Percentiles rank a stretch among this genome's conserved stretches.
These are phyloP conservation scores for Melanerpes aurifrons DNA, from an alignment of 2,113 vertebrate genomes.

Conservation along the genomic window DNA sequence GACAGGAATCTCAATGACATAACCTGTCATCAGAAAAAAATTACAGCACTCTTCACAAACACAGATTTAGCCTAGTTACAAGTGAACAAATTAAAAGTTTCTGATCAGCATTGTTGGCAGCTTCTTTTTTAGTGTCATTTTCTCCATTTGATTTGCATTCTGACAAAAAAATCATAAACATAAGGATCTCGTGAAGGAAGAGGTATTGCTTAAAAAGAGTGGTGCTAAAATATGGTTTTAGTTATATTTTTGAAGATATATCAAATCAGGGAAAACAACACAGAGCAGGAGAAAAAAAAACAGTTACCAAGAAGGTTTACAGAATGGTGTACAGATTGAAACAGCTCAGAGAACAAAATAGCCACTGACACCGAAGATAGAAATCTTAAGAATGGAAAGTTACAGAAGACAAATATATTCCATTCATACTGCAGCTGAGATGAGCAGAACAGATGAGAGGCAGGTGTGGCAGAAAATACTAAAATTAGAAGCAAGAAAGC, in stretches of 20 bases:
- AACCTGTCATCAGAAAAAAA: background rate
- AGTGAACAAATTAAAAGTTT: background rate
- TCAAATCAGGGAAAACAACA: background rate
- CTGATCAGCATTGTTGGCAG: background rate
- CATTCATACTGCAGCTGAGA: background rate
- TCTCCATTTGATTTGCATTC: background rate
- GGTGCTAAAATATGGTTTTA: background rate
- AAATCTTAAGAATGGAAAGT: background rate
- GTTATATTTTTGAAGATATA: background rate
- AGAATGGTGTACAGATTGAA: background rate
- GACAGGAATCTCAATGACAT: background rate
- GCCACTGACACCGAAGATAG: accelerated
- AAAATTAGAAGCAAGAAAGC: conserved; percentile 38
- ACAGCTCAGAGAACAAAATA: background rate
- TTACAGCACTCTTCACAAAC: background rate
- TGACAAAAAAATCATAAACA: background rate
- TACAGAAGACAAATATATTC: background rate
- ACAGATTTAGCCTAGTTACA: background rate
- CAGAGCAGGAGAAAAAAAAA: background rate
- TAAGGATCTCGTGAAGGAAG: background rate
- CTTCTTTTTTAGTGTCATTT: background rate
- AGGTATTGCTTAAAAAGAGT: background rate
- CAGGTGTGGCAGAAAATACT: conserved; percentile 35
- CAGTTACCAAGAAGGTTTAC: background rate
- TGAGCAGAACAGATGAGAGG: background rate